Percentiles rank a stretch among this genome's conserved stretches.
Conservation (phyloP, 2,113 vertebrate genomes). For the Bungarus multicinctus region DNA sequence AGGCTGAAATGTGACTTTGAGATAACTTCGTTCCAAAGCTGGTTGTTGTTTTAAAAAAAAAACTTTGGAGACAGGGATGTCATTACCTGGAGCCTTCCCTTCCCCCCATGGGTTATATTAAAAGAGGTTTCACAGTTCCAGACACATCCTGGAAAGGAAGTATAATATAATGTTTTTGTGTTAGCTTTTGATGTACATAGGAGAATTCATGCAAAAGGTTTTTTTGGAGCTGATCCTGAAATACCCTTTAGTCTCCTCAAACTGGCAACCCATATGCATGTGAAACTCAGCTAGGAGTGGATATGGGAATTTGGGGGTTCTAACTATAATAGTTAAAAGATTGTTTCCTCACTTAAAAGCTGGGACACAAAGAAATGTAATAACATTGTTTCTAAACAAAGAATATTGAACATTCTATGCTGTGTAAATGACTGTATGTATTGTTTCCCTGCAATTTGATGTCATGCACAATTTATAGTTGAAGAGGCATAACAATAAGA, state of each 20-base stretch:
- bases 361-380: not conserved
- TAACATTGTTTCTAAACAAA: not conserved
- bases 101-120: not conserved
- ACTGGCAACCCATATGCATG: not conserved
- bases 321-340: not conserved
- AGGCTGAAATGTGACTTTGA: conserved; percentile 54
- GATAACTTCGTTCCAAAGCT: conserved; percentile 32
- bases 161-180: not conserved
- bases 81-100: not conserved
- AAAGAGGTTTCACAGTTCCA: not conserved
- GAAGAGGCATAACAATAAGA: not conserved
- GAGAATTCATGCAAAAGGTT: not conserved
- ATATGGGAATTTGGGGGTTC: not conserved
- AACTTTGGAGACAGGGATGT: not conserved
- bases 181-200: not conserved
- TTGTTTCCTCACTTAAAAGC: not conserved
- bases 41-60: not conserved
- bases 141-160: not conserved
- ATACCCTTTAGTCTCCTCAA: not conserved
- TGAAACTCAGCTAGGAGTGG: not conserved
- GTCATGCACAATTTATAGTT: not conserved
- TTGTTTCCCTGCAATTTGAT: not conserved
- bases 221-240: not conserved
- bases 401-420: not conserved
- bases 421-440: not conserved